These are phyloP conservation scores for Egretta garzetta DNA, from an alignment of 2,113 vertebrate species.

Conservation along the genomic window DNA sequence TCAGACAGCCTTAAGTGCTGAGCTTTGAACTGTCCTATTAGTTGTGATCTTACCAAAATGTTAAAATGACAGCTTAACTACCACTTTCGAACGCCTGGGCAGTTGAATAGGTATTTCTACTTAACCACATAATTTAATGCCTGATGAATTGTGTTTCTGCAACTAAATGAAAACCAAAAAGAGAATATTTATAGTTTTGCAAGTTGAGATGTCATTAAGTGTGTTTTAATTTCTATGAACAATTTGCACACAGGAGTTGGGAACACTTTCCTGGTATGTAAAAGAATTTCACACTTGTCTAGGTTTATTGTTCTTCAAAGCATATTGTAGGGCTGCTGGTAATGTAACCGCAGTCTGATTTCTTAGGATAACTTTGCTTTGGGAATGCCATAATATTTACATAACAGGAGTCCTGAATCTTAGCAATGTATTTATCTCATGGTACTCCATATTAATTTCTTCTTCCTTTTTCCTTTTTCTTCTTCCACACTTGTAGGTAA, in stretches of 20 bases:
- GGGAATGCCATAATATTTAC: not conserved
- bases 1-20: not conserved
- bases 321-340: not conserved
- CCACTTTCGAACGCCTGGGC: not conserved
- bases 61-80: not conserved
- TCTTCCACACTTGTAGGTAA: constrained; percentile 60
- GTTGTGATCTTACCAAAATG: not conserved
- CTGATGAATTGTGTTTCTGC: not conserved
- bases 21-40: not conserved
- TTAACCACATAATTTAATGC: not conserved
- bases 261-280: not conserved
- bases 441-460: not conserved
- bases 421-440: not conserved
- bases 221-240: not conserved
- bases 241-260: not conserved
- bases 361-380: not conserved
- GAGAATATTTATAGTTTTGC: not conserved
- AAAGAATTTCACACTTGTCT: not conserved
- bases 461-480: not conserved
- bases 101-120: not conserved
- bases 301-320: not conserved
- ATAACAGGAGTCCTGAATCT: not conserved
- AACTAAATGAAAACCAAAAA: not conserved
- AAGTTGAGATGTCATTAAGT: not conserved
- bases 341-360: not conserved